These are phyloP conservation scores for Paraescarpia echinospica DNA, from an alignment of 1,140 invertebrate genomes.

Conservation along the genomic window DNA sequence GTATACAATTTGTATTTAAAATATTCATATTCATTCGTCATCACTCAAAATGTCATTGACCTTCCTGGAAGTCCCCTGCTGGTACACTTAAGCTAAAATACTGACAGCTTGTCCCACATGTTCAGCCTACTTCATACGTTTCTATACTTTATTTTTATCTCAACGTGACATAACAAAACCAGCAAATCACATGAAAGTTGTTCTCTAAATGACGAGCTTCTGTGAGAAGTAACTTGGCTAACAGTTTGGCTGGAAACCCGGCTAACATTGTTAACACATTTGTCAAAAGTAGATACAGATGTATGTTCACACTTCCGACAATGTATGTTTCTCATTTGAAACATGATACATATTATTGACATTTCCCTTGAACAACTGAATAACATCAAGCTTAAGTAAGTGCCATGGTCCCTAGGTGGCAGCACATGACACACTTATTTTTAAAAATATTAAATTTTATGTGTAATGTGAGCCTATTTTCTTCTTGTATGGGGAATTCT, in stretches of 20 bases:
- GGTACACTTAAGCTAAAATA: too few species aligned
- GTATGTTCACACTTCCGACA: neutral
- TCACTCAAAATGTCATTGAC: too few species aligned
- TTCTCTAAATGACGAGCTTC: too few species aligned
- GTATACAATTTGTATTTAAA: too few species aligned
- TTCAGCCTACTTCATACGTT: too few species aligned
- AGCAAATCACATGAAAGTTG: too few species aligned
- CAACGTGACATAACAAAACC: too few species aligned
- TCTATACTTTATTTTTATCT: too few species aligned
- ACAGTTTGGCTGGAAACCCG: neutral
- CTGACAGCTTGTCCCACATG: too few species aligned
- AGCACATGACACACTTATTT: neutral
- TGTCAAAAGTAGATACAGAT: neutral
- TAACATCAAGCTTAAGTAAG: neutral
- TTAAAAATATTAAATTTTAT: neutral
- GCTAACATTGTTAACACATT: neutral
- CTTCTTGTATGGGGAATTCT: neutral
- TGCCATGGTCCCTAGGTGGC: neutral
- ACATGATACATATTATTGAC: neutral
- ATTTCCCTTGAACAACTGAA: neutral
- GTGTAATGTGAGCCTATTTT: neutral
- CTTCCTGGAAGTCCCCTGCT: too few species aligned
- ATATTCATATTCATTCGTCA: too few species aligned
- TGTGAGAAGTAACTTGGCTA: too few species aligned
- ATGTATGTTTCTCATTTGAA: neutral